phyloP scores from a whole-genome alignment of 1,140 invertebrate genomes.

The Heliconius nattereri region DNA sequence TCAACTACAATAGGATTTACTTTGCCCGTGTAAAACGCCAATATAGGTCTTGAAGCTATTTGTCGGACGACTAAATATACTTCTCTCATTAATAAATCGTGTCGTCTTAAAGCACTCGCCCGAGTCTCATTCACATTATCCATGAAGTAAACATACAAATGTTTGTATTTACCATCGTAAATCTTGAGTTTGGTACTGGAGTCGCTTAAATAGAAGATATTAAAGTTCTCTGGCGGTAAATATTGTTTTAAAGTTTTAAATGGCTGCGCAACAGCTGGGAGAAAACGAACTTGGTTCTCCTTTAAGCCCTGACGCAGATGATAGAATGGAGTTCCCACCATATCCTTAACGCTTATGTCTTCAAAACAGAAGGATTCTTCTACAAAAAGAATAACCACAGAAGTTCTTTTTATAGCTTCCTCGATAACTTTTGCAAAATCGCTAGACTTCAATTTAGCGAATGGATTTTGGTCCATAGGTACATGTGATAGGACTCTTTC shows the following conservation, averaged over 20 bases:
- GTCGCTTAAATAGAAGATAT: constrained; percentile 49
- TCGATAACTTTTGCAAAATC: constrained; percentile 53
- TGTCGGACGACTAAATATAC: constrained; percentile 46
- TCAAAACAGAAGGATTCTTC: constrained; percentile 60
- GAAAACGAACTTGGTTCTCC: constrained; percentile 49
- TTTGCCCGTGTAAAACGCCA: constrained; percentile 66
- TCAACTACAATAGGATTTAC: constrained; percentile 50
- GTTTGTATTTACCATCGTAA: constrained; percentile 47
- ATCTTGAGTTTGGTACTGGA: constrained; percentile 48
- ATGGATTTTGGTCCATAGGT: constrained; percentile 49
- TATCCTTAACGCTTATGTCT: constrained; percentile 56
- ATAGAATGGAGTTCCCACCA: constrained; percentile 51
- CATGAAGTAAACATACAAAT: constrained; percentile 63
- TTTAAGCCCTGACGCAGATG: constrained; percentile 47
- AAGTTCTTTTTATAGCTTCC: constrained; percentile 48
- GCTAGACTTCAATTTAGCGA: constrained; percentile 42
- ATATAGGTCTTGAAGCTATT: constrained; percentile 43
- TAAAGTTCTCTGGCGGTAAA: constrained; percentile 45
- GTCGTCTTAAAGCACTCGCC: constrained; percentile 45
- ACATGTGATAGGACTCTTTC: constrained; percentile 45
- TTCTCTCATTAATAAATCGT: constrained; percentile 60
- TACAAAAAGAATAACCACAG: constrained; percentile 56
- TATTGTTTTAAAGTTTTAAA: constrained; percentile 49
- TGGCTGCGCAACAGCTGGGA: constrained; percentile 54
- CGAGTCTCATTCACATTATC: constrained; percentile 50